A percentile compares a stretch with the other conserved stretches of the same genome.
Evolutionary conservation across 1,140 invertebrate genomes (phyloP).

Genomic region (Ips nitidus): DNA sequence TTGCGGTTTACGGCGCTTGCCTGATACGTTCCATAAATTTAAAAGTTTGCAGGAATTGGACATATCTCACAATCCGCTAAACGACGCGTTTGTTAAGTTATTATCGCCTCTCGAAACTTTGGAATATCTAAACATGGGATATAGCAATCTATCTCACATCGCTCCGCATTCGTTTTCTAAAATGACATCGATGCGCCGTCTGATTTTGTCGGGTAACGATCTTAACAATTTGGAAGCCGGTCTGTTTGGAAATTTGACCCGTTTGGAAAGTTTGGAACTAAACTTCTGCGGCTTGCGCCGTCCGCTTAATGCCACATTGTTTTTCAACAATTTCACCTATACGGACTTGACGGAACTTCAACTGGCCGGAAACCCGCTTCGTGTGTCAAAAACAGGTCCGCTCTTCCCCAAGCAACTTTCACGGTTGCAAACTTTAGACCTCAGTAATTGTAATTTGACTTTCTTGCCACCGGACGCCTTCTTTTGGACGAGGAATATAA

Average conservation of each 20-base stretch:
- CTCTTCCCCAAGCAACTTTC: conserved; percentile 66
- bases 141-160: conserved; percentile 67
- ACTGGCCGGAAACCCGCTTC: conserved; percentile 67
- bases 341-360: conserved; percentile 69
- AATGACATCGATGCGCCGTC: conserved; percentile 67
- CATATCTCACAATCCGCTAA: conserved; percentile 69
- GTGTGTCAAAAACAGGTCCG: conserved; percentile 59
- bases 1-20: conserved; percentile 63
- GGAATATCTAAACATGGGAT: conserved; percentile 73
- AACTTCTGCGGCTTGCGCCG: conserved; percentile 67
- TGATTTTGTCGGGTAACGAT: conserved; percentile 69
- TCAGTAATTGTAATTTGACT: conserved; percentile 66
- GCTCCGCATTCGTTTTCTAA: conserved; percentile 67
- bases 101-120: conserved; percentile 66
- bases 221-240: conserved; percentile 67
- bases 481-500: conserved; percentile 62
- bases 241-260: conserved; percentile 67
- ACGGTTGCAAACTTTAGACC: conserved; percentile 63
- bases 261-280: conserved; percentile 66
- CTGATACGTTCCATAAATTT: conserved; percentile 67
- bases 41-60: conserved; percentile 67
- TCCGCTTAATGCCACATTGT: conserved; percentile 64
- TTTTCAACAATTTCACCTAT: conserved; percentile 66
- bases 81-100: conserved; percentile 67
- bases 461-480: conserved; percentile 65